A percentile compares a stretch with the other conserved stretches of the same genome.
Evolutionary conservation across 2,888 invertebrate genomes (phyloP).

Genomic region (Papilio protenor): DNA sequence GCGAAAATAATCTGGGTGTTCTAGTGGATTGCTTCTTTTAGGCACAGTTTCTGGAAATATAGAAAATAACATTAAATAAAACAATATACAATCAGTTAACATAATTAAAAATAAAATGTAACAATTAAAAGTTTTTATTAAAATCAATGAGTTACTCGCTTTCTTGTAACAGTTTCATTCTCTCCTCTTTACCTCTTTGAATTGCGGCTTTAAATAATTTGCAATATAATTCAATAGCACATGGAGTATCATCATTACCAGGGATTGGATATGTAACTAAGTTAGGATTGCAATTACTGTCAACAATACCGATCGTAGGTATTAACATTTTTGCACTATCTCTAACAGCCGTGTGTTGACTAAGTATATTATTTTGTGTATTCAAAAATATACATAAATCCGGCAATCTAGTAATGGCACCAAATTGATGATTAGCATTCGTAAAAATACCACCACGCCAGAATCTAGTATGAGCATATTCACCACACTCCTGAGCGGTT

Average conservation of each 20-base stretch:
- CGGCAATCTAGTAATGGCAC: constrained; percentile 94
- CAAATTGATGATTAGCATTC: constrained; percentile 92
- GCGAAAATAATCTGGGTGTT: constrained; percentile 93
- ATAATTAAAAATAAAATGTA: not conserved
- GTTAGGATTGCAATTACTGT: constrained; percentile 97
- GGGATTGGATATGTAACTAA: constrained; percentile 98
- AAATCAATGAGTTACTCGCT: constrained; percentile 47
- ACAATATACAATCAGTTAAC: not conserved
- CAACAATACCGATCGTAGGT: constrained; percentile 94
- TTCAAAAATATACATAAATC: constrained; percentile 96
- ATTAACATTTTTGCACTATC: constrained; percentile 97
- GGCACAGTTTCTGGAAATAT: constrained; percentile 59
- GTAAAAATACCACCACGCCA: constrained; percentile 95
- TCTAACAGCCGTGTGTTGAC: constrained; percentile 90
- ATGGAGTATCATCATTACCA: constrained; percentile 97
- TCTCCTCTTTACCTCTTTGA: constrained; percentile 90
- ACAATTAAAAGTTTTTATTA: not conserved
- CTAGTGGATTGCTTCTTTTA: constrained; percentile 64
- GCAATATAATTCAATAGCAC: constrained; percentile 93
- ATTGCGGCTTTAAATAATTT: constrained; percentile 96
- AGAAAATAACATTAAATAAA: constrained; percentile 24
- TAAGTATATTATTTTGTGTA: constrained; percentile 91
- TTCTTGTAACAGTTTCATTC: constrained; percentile 84
- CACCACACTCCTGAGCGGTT: constrained; percentile 94
- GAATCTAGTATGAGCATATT: constrained; percentile 95